Conservation (phyloP, 2,113 vertebrate species). For the Mesitornis unicolor region DNA sequence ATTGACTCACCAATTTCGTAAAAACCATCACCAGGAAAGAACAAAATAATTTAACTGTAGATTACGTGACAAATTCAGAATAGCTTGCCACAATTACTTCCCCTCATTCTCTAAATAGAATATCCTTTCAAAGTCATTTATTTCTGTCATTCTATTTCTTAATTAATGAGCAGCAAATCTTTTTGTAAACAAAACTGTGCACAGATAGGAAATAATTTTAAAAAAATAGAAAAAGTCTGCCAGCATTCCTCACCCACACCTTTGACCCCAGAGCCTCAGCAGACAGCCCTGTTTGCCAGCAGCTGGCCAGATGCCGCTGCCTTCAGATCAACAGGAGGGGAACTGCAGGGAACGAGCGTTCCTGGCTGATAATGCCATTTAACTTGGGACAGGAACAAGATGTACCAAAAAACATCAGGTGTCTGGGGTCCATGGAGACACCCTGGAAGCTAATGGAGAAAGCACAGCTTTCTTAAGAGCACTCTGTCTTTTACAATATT, state of each 20-base stretch:
- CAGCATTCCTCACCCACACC: background rate
- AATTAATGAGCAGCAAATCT: background rate
- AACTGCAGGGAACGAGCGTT: rapidly evolving
- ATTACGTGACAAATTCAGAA: background rate
- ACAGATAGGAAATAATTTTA: background rate
- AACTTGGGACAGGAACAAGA: background rate
- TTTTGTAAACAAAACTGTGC: background rate
- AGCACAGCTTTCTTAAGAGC: background rate
- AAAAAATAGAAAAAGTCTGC: background rate
- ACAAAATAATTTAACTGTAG: background rate
- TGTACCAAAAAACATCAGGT: background rate
- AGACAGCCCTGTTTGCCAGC: background rate
- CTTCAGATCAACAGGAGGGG: background rate
- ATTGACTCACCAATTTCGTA: background rate
- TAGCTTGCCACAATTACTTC: background rate
- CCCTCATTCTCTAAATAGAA: background rate
- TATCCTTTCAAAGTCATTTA: background rate
- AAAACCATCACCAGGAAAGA: constrained; percentile 9
- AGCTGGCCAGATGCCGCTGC: background rate
- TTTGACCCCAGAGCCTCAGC: background rate
- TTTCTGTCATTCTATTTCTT: background rate
- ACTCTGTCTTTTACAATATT: background rate
- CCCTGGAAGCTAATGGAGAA: background rate
- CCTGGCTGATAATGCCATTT: background rate
- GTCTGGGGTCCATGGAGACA: background rate